phyloP scores from a whole-genome alignment of 2,888 invertebrate species.

The Sepiola atlantica region DNA sequence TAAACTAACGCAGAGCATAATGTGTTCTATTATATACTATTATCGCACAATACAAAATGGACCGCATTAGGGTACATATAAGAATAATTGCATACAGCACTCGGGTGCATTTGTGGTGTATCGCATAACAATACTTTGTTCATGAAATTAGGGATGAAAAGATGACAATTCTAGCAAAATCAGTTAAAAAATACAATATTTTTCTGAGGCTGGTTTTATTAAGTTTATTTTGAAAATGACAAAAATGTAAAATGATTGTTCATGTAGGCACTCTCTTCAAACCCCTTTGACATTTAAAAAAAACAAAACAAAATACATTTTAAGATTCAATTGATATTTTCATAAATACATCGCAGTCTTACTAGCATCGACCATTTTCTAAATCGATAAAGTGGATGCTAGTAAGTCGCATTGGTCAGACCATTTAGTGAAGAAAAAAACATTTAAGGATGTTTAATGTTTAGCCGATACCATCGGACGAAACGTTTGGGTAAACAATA shows the following conservation, averaged over 20 bases:
- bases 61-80: too few species aligned
- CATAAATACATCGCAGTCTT: neutral
- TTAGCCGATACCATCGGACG: neutral
- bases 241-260: neutral
- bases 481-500: neutral
- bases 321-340: neutral
- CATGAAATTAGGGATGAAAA: neutral
- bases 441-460: neutral
- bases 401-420: conserved; percentile 8
- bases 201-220: neutral
- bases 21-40: too few species aligned
- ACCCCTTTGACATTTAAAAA: neutral
- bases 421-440: neutral
- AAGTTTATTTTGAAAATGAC: neutral
- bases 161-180: neutral
- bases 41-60: too few species aligned
- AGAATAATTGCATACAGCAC: too few species aligned
- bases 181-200: neutral
- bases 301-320: neutral
- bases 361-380: neutral
- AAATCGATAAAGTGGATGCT: neutral
- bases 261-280: neutral
- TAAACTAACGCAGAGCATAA: too few species aligned
- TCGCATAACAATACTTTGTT: too few species aligned
- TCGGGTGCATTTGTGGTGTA: too few species aligned